Evolutionary conservation across 2,797 vertebrate species (phyloP).

Genomic region (Rhabdomys pumilio): DNA sequence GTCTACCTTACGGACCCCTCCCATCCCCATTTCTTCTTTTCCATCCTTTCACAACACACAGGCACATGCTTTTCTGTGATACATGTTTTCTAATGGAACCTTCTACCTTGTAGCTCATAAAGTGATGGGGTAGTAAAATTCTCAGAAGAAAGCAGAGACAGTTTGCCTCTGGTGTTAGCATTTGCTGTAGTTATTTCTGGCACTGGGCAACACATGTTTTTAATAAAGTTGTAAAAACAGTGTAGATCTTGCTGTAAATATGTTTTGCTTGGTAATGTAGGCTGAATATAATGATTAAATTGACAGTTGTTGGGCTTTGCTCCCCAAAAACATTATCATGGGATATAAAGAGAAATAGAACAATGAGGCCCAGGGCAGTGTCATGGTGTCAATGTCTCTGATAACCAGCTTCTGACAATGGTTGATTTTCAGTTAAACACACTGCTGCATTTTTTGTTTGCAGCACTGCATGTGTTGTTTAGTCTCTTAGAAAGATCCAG

Average conservation of each 20-base stretch:
- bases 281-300: conserved; percentile 82
- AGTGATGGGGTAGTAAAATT: conserved; percentile 83
- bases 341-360: conserved; percentile 78
- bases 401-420: conserved; percentile 83
- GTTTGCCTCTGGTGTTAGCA: conserved; percentile 86
- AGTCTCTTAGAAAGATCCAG: conserved; percentile 81
- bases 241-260: conserved; percentile 88
- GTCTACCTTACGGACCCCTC: background rate
- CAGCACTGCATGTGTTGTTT: conserved; percentile 77
- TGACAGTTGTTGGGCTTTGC: conserved; percentile 76
- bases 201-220: conserved; percentile 88
- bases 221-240: conserved; percentile 89
- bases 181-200: conserved; percentile 87
- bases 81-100: conserved; percentile 59
- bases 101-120: conserved; percentile 73
- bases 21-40: background rate
- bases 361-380: conserved; percentile 70
- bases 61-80: background rate
- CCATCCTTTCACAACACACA: no score
- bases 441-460: conserved; percentile 78
- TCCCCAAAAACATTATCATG: conserved; percentile 64
- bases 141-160: conserved; percentile 81
- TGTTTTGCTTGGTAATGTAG: conserved; percentile 85
- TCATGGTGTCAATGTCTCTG: conserved; percentile 66
- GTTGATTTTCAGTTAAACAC: conserved; percentile 79